These are phyloP conservation scores for Rhea pennata DNA, from an alignment of 2,113 vertebrate species.

Conservation along the genomic window DNA sequence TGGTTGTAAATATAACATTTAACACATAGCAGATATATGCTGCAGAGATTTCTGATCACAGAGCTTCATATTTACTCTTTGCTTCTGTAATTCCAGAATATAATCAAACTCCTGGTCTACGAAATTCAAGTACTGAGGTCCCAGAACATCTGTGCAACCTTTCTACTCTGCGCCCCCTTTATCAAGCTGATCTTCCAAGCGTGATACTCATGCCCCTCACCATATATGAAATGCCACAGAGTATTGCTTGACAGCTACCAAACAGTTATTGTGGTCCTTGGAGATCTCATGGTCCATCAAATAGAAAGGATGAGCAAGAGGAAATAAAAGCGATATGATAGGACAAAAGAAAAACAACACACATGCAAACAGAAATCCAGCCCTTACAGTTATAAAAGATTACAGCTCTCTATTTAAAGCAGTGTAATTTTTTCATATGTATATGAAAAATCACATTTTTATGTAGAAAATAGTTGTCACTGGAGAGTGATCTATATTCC, in stretches of 20 bases:
- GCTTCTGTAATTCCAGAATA: constrained; percentile 51
- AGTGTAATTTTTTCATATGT: no score
- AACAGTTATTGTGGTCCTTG: neutral
- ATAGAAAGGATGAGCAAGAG: neutral
- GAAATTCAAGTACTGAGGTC: constrained; percentile 31
- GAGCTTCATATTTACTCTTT: constrained; percentile 64
- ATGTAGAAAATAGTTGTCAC: neutral
- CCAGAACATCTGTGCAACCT: constrained; percentile 66
- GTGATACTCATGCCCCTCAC: neutral
- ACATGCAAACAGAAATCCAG: neutral
- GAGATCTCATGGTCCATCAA: constrained; percentile 2
- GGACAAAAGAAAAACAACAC: neutral
- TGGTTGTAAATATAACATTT: neutral
- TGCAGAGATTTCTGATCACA: constrained; percentile 58
- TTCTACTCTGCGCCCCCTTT: constrained; percentile 5
- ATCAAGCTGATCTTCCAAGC: constrained; percentile 58
- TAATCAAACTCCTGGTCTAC: constrained; percentile 33
- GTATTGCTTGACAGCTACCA: constrained; percentile 11
- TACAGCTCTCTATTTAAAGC: neutral
- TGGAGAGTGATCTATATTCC: neutral
- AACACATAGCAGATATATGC: neutral
- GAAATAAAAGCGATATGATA: neutral
- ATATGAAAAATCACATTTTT: neutral
- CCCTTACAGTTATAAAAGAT: neutral
- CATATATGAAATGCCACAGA: constrained; percentile 6